phyloP scores from a whole-genome alignment of 53 echinoderm and acorn worm genomes.

The Paelopatides confundens region DNA sequence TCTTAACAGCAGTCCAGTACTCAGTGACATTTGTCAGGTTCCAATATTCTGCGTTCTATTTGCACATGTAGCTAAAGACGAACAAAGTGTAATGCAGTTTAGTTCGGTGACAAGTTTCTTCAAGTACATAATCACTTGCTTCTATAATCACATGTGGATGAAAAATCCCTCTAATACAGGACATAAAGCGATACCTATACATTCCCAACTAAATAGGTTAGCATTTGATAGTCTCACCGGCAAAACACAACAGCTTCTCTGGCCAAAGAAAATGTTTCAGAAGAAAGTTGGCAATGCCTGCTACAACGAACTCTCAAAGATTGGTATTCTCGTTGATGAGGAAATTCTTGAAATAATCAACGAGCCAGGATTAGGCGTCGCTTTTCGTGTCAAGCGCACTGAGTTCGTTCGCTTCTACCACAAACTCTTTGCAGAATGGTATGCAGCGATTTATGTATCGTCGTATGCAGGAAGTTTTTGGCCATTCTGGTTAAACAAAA shows the following conservation, averaged over 20 bases:
- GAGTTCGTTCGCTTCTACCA: neutral
- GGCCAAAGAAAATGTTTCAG: neutral
- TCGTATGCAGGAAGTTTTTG: neutral
- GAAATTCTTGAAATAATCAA: neutral
- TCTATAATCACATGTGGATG: slow-evolving; percentile 11
- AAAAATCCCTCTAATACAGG: neutral
- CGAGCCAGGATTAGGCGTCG: neutral
- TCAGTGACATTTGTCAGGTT: neutral
- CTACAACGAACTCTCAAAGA: neutral
- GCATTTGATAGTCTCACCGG: neutral
- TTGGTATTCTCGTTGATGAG: neutral
- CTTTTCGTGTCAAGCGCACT: neutral
- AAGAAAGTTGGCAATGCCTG: neutral
- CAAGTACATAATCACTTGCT: neutral
- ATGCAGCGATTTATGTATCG: neutral
- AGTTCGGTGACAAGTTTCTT: slow-evolving; percentile 9
- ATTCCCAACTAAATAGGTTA: neutral
- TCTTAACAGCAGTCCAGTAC: neutral
- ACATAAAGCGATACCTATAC: too few relatives aligned
- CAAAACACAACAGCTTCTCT: neutral
- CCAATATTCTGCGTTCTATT: neutral
- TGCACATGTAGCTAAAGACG: neutral
- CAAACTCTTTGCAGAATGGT: slow-evolving; percentile 20
- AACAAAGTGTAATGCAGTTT: neutral
- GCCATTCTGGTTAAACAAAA: neutral